Evolutionary conservation across 2,797 vertebrate species (phyloP), one percentile per base, ranked within the genome.

Genomic region (Lateolabrax maculatus): DNA sequence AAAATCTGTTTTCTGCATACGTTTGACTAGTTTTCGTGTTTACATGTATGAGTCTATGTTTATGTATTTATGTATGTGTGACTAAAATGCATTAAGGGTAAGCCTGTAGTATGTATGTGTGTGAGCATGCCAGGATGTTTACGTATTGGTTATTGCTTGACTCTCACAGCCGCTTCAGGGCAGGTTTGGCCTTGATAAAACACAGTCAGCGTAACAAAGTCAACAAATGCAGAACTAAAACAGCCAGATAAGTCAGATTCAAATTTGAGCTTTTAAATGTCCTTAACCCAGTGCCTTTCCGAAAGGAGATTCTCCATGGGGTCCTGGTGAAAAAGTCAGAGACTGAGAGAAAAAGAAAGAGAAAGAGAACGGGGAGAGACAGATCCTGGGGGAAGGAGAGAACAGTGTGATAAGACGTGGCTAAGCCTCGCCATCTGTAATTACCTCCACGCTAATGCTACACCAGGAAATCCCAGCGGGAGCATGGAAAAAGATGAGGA

Each of bases 371-470:
- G 15, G 56, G 62, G 52, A 60, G 71, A 80, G 72, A 74, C 5
- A 2, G 57, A 79, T 84, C 87, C 80, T 62, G 61, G 43, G 89
- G 87, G 84, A 82, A 75, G 46, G 43, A 79, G 55, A 87, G 68
- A 85, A 79, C 74, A 70, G 34, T 65, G 70, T 53, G 89, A 91
- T 93, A 93, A 92, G 79, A 90, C 84, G 73, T 23, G 77, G 79
- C 84, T 90, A 88, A 92, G 90, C 87, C 83, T 85, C 0, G 43
- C 87, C 52, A 27, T 70, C 72, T 21, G 91, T 93, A 92, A 93
- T 94, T 93, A 93, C 85, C 89, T 84, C 72, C 72, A 75, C 46
- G 5, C 75, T 87, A 92, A 90, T 83, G 75, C 83, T 79, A 79
- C 81, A 51, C 72, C 66, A 69, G 78, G 78, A 84, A 83, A 80